Base-by-base conservation (phyloP, 2,113 vertebrate genomes). In the Pogonocichla stellata region DNA sequence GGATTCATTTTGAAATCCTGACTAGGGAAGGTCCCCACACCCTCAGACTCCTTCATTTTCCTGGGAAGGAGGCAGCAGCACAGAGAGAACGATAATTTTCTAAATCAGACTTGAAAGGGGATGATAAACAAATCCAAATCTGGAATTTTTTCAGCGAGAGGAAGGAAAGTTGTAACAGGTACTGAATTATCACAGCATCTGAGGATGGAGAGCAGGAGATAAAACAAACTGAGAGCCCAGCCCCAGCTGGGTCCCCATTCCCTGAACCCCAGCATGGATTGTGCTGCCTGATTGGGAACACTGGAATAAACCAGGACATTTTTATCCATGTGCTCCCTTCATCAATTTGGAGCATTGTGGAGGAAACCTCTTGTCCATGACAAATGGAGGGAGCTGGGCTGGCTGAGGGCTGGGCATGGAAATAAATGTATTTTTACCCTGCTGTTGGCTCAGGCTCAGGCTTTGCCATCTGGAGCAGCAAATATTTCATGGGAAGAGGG, bases 401-500 rank as follows among this genome's bases (percentile, higher is more conserved):
- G 83, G 65, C 88, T 45, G 69, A 78, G 60, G 69, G 53, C 34
- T 80, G 84, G 56, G 12, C 81, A 38, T n/a, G 58, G 80, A 60
- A 70, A 86, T 48, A 71, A 79, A 94, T 82, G 89, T 79, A 87
- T 91, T 95, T 95, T 92, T 80, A 29, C 95, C 61, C 92, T 65
- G 91, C 28, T 84, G 18, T n/a, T 95, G 91, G 95, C 95, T 91
- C 23, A 3, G 36, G 51, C 91, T 95, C 80, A 45, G 91, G 61
- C 73, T 95, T 23, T 38, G 89, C 96, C 95, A 95, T 96, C 96
- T 96, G 96, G 77, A 94, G 89, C 93, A 94, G 93, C 82, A 89
- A 91, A 91, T 88, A 92, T 90, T 91, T 77, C 89, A 87, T 70
- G 80, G 65, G 78, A 73, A 95, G 94, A 91, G 78, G 84, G 81